Conservation (phyloP, 2,113 vertebrate genomes). For the Gymnarchus niloticus region DNA sequence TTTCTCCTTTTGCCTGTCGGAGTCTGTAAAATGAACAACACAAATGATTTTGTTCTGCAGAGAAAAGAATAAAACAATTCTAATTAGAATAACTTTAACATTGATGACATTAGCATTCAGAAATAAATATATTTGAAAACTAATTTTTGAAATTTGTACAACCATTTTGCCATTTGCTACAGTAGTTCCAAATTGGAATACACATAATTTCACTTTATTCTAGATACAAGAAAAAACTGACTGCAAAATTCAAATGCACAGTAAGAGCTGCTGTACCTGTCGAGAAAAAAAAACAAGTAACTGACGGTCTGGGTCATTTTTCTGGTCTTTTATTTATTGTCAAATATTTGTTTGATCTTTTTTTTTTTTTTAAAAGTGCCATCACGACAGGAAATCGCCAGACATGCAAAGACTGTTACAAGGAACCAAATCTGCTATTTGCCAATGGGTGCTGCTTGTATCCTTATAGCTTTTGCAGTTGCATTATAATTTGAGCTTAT, state of each 20-base stretch:
- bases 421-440: background rate
- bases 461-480: background rate
- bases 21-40: background rate
- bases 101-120: background rate
- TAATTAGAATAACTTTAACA: background rate
- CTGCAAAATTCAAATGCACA: background rate
- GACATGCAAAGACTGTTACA: background rate
- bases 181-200: background rate
- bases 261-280: background rate
- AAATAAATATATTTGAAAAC: background rate
- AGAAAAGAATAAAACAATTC: background rate
- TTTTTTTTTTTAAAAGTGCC: background rate
- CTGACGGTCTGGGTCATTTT: background rate
- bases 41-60: background rate
- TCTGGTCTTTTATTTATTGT: background rate
- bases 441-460: background rate
- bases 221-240: background rate
- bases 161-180: background rate
- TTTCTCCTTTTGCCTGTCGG: background rate
- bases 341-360: background rate
- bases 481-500: background rate
- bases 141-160: background rate
- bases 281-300: background rate
- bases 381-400: background rate
- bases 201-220: background rate